Conservation (phyloP, 2,113 vertebrate genomes). For the Urocitellus parryii region DNA sequence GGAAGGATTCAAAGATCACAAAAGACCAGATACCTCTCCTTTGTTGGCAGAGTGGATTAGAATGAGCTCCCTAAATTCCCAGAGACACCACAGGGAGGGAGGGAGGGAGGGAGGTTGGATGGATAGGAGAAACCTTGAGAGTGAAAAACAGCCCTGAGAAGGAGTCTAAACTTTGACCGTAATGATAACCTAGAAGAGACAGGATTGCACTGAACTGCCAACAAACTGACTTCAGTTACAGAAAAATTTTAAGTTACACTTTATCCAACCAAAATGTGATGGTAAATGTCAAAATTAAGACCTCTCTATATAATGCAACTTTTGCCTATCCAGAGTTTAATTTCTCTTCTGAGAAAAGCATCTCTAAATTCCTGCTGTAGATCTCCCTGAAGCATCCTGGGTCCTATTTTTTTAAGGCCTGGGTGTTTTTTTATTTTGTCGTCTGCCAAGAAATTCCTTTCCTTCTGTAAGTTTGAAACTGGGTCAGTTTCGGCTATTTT, state of each 20-base stretch:
- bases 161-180: not conserved
- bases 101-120: not conserved
- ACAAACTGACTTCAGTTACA: not conserved
- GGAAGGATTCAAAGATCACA: not conserved
- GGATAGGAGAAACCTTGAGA: not conserved
- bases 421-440: conserved; percentile 10
- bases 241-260: conserved; percentile 11
- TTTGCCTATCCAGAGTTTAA: not conserved
- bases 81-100: not conserved
- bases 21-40: not conserved
- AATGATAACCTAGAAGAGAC: not conserved
- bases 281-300: conserved; percentile 3
- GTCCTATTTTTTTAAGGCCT: conserved; percentile 18
- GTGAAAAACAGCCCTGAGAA: not conserved
- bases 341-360: conserved; percentile 17
- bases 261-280: not conserved
- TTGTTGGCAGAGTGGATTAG: not conserved
- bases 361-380: not conserved
- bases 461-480: conserved; percentile 58
- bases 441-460: conserved; percentile 58
- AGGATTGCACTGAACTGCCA: not conserved
- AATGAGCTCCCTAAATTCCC: not conserved
- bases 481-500: conserved; percentile 59
- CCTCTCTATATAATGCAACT: not conserved
- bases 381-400: not conserved